These are phyloP conservation scores for Micrasema minimum DNA, from an alignment of 1,140 invertebrate species.

Conservation along the genomic window DNA sequence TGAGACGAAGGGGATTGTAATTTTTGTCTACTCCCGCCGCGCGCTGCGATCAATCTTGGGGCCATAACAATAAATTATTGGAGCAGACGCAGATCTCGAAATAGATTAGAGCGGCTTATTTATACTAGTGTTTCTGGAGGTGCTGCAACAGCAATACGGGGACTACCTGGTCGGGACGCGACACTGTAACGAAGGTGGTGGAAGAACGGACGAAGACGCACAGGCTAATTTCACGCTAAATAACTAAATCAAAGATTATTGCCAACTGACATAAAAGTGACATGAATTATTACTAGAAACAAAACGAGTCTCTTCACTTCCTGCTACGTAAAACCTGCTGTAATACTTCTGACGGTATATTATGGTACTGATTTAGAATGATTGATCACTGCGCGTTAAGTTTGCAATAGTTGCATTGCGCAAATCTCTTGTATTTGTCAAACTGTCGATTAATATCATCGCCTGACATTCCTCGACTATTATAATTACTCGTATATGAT, in stretches of 20 bases:
- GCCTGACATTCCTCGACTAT: background rate
- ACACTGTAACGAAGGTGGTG: background rate
- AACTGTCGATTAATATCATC: background rate
- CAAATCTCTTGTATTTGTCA: background rate
- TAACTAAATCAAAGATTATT: background rate
- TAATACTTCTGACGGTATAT: too few relatives aligned
- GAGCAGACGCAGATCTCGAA: slow-evolving; percentile 42
- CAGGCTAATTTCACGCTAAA: slow-evolving; percentile 8
- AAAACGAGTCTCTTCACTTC: too few relatives aligned
- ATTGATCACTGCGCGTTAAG: too few relatives aligned
- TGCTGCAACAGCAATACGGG: slow-evolving; percentile 17
- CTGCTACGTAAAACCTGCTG: too few relatives aligned
- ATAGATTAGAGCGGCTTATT: slow-evolving; percentile 46
- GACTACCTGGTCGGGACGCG: slow-evolving; percentile 17
- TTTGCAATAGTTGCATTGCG: too few relatives aligned
- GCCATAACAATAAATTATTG: slow-evolving; percentile 53
- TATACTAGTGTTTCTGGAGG: slow-evolving; percentile 36
- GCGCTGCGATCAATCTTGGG: slow-evolving; percentile 43
- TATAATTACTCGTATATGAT: slow-evolving; percentile 2
- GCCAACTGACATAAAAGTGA: too few relatives aligned
- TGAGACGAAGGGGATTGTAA: slow-evolving; percentile 31
- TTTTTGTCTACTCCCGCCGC: slow-evolving; percentile 43
- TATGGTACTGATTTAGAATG: too few relatives aligned
- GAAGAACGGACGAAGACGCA: background rate
- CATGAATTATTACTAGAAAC: too few relatives aligned